Base-by-base conservation (phyloP, 1,140 invertebrate species). In the Mercenaria mercenaria region DNA sequence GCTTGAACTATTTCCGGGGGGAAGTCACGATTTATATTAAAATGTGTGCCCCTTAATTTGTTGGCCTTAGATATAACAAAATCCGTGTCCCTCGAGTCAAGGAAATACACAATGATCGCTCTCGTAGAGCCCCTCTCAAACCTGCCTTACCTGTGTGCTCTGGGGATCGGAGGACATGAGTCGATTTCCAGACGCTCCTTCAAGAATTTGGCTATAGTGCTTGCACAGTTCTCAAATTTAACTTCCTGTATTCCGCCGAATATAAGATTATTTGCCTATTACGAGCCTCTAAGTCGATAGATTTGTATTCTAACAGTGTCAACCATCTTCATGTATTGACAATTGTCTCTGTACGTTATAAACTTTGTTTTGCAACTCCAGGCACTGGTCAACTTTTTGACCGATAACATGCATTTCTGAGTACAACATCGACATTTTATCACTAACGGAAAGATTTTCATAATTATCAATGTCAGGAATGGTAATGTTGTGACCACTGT, bases 21-120 rank as follows among this genome's bases (percentile, higher is more conserved):
- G n/a, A 39, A 34, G 69, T 74, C 69, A 39, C 69, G 32, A 74
- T 74, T 74, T 74, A 74, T 74, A 43, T 74, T 18, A 74, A 18
- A 74, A n/a, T 18, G 6, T n/a, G 26, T 74, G 15, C 69, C 13
- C 15, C n/a, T 37, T 13, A 74, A 29, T n/a, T 76, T 43, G 11
- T 47, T 39, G 10, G 34, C 72, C 11, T 47, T 39, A 10, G 64
- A 69, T 15, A 69, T 29, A 26, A 76, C 26, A 20, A 13, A 8
- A 37, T 37, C 37, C 18, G 72, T 76, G 39, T 76, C 39, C n/a
- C 72, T n/a, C 0, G 34, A 76, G 43, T 76, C 23, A 2, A 76
- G 72, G 43, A n/a, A 76, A 26, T 76, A 76, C 15, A 76, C 37
- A 41, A 76, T 76, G 37, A 76, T 76, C 13, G 72, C 32, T 47